Conservation (phyloP, 2,888 invertebrate species). For the Ophion ellenae region DNA sequence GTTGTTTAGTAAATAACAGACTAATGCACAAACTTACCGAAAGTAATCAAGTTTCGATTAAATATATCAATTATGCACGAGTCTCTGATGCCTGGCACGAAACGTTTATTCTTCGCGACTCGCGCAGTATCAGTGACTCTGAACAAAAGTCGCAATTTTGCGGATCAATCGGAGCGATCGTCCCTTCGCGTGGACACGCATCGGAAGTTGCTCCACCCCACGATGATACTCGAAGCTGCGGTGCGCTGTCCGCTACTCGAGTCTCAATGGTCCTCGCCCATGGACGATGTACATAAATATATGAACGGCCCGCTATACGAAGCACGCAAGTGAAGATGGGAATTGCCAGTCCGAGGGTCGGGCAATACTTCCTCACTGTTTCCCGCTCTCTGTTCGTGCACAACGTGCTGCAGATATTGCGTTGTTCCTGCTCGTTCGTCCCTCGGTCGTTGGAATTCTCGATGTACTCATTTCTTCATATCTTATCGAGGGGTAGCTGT, state of each 20-base stretch:
- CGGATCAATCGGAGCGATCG: conserved; percentile 18
- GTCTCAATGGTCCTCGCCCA: conserved; percentile 54
- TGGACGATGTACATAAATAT: conserved; percentile 57
- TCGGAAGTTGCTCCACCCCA: conserved; percentile 48
- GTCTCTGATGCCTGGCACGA: too few species aligned
- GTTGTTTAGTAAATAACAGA: too few species aligned
- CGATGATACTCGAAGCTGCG: conserved; percentile 55
- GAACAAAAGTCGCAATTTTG: too few species aligned
- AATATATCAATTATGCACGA: too few species aligned
- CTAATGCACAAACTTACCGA: too few species aligned
- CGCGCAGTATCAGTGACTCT: too few species aligned
- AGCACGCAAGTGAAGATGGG: conserved; percentile 4
- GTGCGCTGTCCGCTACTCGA: conserved; percentile 43
- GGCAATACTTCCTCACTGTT: conserved; percentile 46
- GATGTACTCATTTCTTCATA: neutral
- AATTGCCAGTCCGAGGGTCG: conserved; percentile 25
- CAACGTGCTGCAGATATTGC: conserved; percentile 59
- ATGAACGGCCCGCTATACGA: neutral
- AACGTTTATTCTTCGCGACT: too few species aligned
- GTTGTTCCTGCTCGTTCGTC: conserved; percentile 51
- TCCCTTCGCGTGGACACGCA: neutral
- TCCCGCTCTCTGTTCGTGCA: conserved; percentile 25
- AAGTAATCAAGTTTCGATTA: too few species aligned
- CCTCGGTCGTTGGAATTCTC: neutral
- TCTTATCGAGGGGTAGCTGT: conserved; percentile 3